phyloP scores from a whole-genome alignment of 1,140 invertebrate species.

The Dolichoris vasculosae region DNA sequence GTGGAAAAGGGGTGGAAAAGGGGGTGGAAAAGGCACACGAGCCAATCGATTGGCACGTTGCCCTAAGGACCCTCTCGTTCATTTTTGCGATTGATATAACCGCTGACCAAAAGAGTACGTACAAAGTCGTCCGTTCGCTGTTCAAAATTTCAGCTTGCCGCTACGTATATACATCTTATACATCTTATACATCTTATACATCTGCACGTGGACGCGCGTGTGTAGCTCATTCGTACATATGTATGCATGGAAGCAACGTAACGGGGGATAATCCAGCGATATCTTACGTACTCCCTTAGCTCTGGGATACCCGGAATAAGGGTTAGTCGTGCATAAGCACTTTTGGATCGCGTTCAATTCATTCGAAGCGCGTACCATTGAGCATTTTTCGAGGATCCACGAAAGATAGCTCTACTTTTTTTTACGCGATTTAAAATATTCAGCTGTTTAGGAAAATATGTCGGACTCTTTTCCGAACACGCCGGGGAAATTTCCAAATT shows the following conservation, averaged over 20 bases:
- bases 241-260: neutral
- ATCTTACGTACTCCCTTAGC: neutral
- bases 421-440: neutral
- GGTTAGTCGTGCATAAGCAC: constrained; percentile 5
- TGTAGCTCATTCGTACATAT: no score
- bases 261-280: constrained; percentile 14
- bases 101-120: constrained; percentile 8
- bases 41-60: constrained; percentile 1
- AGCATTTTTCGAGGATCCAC: neutral
- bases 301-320: neutral
- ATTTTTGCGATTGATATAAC: constrained; percentile 12
- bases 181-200: no score
- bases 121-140: neutral
- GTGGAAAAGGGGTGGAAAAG: neutral
- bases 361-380: neutral
- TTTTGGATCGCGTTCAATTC: constrained; percentile 25
- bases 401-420: neutral
- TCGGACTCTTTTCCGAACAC: neutral
- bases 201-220: no score
- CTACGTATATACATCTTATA: neutral
- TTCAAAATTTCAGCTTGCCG: neutral
- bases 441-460: neutral
- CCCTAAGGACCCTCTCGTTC: neutral
- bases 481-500: neutral
- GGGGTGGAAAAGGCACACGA: neutral